A percentile compares a stretch with the other conserved stretches of the same genome.
Conservation (phyloP, 1,140 invertebrate species). For the Aphelenchoides fujianensis region DNA sequence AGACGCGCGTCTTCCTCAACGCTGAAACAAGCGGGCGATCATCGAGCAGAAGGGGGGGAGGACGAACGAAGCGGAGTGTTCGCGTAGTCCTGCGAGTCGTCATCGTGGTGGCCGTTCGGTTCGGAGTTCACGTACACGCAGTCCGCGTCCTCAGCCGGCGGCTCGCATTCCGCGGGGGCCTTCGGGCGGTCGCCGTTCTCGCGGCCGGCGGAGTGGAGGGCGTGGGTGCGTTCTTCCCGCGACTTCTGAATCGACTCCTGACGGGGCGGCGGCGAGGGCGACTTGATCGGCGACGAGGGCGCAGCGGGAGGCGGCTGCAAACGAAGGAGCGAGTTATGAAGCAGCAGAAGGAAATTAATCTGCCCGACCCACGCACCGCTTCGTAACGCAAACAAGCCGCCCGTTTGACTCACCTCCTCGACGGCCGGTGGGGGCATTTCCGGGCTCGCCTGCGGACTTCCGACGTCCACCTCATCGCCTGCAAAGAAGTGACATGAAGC, state of each 20-base stretch:
- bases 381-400: too few relatives aligned
- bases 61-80: constrained; percentile 55
- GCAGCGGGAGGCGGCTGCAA: not conserved
- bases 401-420: not conserved
- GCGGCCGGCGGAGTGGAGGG: not conserved
- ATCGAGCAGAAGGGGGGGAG: not conserved
- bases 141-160: constrained; percentile 21
- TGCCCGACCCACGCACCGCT: too few relatives aligned
- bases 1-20: constrained; percentile 68
- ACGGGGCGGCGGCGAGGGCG: constrained; percentile 4
- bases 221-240: constrained; percentile 20
- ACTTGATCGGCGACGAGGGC: not conserved
- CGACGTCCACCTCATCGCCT: not conserved
- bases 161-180: constrained; percentile 12
- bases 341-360: not conserved
- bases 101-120: constrained; percentile 28
- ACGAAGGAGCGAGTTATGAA: not conserved
- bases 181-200: constrained; percentile 26
- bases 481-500: not conserved
- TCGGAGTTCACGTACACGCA: constrained; percentile 43
- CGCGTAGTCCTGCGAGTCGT: constrained; percentile 51
- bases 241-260: constrained; percentile 18
- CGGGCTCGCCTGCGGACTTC: not conserved
- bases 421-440: too few relatives aligned
- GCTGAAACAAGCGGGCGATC: constrained; percentile 38